Evolutionary conservation across 2,888 invertebrate species (phyloP), one percentile per base, ranked within the genome.

Genomic region (Caenorhabditis sinica): DNA sequence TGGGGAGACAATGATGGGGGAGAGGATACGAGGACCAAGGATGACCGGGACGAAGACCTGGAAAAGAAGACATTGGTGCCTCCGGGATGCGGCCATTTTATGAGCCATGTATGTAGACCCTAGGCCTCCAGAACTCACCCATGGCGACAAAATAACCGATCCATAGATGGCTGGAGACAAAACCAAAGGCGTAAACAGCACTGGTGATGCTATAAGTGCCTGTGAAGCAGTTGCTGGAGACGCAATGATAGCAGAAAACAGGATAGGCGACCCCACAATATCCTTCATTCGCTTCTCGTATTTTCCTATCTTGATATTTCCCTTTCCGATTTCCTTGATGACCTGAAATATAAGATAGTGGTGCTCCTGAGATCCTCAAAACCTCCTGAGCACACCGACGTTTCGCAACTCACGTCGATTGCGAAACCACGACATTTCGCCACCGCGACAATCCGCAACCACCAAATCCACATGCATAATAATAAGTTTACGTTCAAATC

Each of bases 1-100:
- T 0, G 90, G 90, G 0, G 88, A 86, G 28, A 90, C 76, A 61
- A 90, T 85, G 53, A 88, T 65, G 9, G 90, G 90, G 11, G 84
- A 68, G 11, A 87, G 61, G 20, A 86, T 63, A 74, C 86, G 85
- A 17, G 87, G 86, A 20, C 60, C 66, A 5, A 83, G 51, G 25
- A 85, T 82, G 30, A 89, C 85, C 1, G n/a, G n/a, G n/a, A n/a
- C n/a, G n/a, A n/a, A n/a, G n/a, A n/a, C 68, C 77, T 75, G 75
- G n/a, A n/a, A n/a, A n/a, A n/a, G n/a, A n/a, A n/a, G n/a, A n/a
- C n/a, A n/a, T n/a, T n/a, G n/a, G 8, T 6, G 8, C 13, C n/a
- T n/a, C n/a, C n/a, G n/a, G n/a, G n/a, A n/a, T n/a, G n/a, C n/a
- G n/a, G n/a, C n/a, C n/a, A n/a, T n/a, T n/a, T n/a, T n/a, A n/a